Conservation (phyloP, 2,888 invertebrate genomes). For the Lordiphosa andalusiaca region DNA sequence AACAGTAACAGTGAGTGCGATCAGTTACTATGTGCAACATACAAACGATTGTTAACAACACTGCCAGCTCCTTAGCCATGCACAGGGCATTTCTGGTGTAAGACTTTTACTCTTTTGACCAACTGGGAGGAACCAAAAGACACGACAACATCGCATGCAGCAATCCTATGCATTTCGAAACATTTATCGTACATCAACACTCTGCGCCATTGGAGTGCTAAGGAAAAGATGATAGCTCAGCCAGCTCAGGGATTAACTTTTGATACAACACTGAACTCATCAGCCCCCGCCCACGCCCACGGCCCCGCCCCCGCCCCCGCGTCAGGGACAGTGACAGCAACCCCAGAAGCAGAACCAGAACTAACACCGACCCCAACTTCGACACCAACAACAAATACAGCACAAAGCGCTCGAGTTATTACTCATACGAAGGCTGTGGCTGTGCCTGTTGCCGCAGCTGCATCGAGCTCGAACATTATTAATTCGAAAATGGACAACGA, state of each 20-base stretch:
- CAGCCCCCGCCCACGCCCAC: constrained; percentile 1
- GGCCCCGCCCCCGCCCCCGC: constrained; percentile 1
- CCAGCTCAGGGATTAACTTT: constrained; percentile 62
- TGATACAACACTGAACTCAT: constrained; percentile 15
- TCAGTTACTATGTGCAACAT: constrained; percentile 3
- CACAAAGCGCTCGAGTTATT: constrained; percentile 37
- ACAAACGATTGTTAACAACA: not conserved
- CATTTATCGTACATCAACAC: not conserved
- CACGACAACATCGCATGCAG: not conserved
- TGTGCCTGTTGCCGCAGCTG: constrained; percentile 44
- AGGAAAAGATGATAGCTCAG: constrained; percentile 69
- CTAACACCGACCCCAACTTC: constrained; percentile 12
- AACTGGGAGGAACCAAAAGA: constrained; percentile 2
- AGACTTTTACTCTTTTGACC: not conserved
- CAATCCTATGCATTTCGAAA: constrained; percentile 3
- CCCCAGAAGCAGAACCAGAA: constrained; percentile 8
- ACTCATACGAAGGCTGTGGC: constrained; percentile 31
- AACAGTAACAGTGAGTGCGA: constrained; percentile 4
- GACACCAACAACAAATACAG: constrained; percentile 11
- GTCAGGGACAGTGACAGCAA: no score
- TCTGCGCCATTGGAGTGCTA: not conserved
- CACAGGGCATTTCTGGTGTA: no score
- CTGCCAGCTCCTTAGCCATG: not conserved
- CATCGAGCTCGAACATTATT: constrained; percentile 19
- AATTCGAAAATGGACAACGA: constrained; percentile 39